Base-by-base conservation (phyloP, 2,888 invertebrate species). In the Brassicogethes aeneus region DNA sequence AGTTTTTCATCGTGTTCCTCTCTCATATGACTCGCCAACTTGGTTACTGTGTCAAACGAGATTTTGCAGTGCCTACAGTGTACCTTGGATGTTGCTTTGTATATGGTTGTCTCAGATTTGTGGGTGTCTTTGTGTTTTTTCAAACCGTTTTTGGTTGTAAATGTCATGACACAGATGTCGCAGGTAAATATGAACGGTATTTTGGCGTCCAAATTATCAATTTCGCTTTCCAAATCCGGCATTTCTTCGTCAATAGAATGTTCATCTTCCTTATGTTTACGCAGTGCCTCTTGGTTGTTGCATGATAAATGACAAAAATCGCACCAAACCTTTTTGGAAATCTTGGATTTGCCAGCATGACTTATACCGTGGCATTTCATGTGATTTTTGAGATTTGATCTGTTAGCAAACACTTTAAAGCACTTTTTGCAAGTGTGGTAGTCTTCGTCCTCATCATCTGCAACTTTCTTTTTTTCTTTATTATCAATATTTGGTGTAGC, bases 251-350 rank as follows among this genome's bases (percentile, higher is more conserved):
- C 49, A 2, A 10, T 15, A 8, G 36, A 43, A 32, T 60, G 60
- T 41, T 71, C 73, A 33, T 74, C 68, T 42, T 72, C 71, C 47
- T 75, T 76, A 46, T 78, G 78, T 52, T 72, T 71, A 48, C 73
- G 72, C 40, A 77, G 61, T 1, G 73, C 73, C 3, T 73, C 66
- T 36, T 70, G 57, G 1, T 72, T 75, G 0, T 73, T 70, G 45
- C 76, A 76, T 10, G 57, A 73, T 57, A 78, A 76, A n/a, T 80
- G 78, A 49, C 82, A 82, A 34, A 76, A 69, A 44, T 80, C 77
- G 57, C 81, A 82, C 31, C 72, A 72, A 50, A 75, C 76, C 34
- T 60, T 62, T 41, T 57, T 61, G 7, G 48, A 40, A 13, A 58
- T 55, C 34, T 56, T 56, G 3, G 45, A 47, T 39, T 52, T 54